phyloP scores from a whole-genome alignment of 1,140 invertebrate genomes.

The Euura saliciscinereae region DNA sequence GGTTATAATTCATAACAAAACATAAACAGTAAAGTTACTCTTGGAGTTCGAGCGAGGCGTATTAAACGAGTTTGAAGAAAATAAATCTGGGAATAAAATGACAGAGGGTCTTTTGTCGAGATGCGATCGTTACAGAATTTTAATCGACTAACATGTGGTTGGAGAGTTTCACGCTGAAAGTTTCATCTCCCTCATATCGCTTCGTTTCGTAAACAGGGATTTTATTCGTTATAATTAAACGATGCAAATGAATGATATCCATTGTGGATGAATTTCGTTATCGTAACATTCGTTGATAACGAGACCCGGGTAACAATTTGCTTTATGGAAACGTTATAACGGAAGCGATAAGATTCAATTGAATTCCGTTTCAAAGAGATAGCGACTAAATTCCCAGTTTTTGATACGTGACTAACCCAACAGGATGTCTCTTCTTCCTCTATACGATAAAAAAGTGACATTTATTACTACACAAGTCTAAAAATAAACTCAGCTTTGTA shows the following conservation, averaged over 20 bases:
- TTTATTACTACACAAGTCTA: no score
- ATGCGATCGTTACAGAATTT: background rate
- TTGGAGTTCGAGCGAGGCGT: no score
- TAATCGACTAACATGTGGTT: background rate
- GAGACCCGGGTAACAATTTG: no score
- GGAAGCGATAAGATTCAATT: background rate
- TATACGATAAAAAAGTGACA: no score
- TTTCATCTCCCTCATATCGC: no score
- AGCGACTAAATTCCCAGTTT: background rate
- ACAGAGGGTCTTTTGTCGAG: background rate
- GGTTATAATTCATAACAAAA: no score
- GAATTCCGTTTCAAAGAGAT: background rate
- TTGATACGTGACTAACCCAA: no score
- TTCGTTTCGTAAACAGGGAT: conserved; percentile 19
- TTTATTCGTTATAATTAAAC: conserved; percentile 42
- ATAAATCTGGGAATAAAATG: background rate
- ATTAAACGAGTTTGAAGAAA: background rate
- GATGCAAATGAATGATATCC: conserved; percentile 36
- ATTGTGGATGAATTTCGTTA: background rate
- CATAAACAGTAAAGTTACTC: no score
- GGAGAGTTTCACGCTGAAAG: background rate
- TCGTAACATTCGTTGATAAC: background rate
- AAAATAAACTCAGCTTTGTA: no score
- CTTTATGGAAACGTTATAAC: background rate
- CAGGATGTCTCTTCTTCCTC: no score